phyloP scores from a whole-genome alignment of 2,113 vertebrate species.

The Cyprinodon brontotheroides region DNA sequence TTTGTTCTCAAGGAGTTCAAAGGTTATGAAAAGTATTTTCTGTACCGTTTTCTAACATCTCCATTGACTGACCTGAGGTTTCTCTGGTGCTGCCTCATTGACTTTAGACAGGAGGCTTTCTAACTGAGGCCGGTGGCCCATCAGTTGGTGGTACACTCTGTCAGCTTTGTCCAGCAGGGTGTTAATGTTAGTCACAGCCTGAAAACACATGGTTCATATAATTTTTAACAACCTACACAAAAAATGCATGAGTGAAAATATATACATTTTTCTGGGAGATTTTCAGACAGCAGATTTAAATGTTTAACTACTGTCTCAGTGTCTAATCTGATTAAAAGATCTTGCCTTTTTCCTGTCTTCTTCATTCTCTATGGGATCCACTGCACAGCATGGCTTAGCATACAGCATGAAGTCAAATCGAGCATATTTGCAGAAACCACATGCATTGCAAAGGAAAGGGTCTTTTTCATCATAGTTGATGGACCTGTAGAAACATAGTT shows the following conservation, averaged over 20 bases:
- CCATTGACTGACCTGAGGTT: constrained; percentile 88
- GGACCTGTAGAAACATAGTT: constrained; percentile 78
- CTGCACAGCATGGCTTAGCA: constrained; percentile 95
- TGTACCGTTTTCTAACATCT: not conserved
- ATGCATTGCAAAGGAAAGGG: constrained; percentile 97
- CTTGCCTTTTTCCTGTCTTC: constrained; percentile 96
- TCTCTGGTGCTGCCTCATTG: constrained; percentile 96
- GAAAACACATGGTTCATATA: not conserved
- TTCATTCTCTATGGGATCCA: constrained; percentile 98
- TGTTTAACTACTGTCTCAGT: not conserved
- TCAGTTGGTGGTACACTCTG: constrained; percentile 96
- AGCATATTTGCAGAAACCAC: constrained; percentile 98
- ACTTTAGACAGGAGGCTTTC: constrained; percentile 96
- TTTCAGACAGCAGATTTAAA: not conserved
- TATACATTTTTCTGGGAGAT: not conserved
- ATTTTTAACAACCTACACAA: not conserved
- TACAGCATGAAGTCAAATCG: constrained; percentile 99
- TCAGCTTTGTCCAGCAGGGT: constrained; percentile 97
- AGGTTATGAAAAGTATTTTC: too few species aligned
- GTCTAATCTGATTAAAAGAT: not conserved
- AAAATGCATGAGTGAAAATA: not conserved
- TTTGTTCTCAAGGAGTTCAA: too few species aligned
- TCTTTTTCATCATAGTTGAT: constrained; percentile 99
- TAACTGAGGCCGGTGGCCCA: constrained; percentile 95
- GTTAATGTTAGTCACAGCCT: constrained; percentile 99